Conservation (phyloP, 1,140 invertebrate genomes). For the Ridgeia piscesae region DNA sequence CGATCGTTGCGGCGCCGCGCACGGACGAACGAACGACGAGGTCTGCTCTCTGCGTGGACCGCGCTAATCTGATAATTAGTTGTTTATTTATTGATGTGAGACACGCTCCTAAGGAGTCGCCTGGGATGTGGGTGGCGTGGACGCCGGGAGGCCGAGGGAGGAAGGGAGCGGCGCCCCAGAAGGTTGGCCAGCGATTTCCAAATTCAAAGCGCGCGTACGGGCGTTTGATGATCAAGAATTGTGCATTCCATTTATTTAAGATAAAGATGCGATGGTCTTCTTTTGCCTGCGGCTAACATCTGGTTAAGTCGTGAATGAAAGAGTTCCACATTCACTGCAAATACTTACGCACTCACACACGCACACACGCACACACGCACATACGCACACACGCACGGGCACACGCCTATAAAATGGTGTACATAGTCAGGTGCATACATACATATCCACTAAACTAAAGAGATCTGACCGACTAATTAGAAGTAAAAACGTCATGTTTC, state of each 20-base stretch:
- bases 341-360: neutral
- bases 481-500: too few relatives aligned
- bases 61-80: neutral
- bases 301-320: neutral
- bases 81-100: neutral
- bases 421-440: neutral
- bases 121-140: neutral
- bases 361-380: neutral
- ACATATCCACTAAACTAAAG: neutral
- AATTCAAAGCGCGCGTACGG: neutral
- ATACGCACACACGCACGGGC: neutral
- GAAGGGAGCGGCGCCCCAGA: neutral
- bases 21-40: neutral
- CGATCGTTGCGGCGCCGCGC: neutral
- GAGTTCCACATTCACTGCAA: neutral
- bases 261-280: neutral
- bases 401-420: too few relatives aligned
- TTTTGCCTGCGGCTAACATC: neutral
- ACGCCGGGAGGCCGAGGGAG: neutral
- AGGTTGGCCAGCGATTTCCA: neutral
- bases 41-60: neutral
- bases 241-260: neutral
- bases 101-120: neutral
- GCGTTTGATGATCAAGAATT: neutral
- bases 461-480: neutral